Evolutionary conservation across 1,140 invertebrate species (phyloP).

Genomic region (Zaprionus kolodkinae): DNA sequence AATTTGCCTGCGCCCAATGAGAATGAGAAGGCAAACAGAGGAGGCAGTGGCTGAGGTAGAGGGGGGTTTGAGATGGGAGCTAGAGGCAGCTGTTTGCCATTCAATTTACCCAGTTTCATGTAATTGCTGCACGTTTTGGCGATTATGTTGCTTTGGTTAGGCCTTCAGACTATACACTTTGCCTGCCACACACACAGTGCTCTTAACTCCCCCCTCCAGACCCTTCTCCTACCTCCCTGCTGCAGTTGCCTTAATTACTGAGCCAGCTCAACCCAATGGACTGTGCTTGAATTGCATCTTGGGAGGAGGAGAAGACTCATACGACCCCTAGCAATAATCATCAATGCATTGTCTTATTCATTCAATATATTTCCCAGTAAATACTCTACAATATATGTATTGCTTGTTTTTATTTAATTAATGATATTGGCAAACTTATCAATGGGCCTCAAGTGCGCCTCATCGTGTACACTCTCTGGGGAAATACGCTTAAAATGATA

Average conservation of each 20-base stretch:
- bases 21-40: constrained; percentile 32
- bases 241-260: constrained; percentile 65
- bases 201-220: neutral
- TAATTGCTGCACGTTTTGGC: constrained; percentile 79
- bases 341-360: constrained; percentile 33
- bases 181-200: neutral
- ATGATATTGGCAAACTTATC: constrained; percentile 20
- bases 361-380: constrained; percentile 31
- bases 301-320: too few relatives aligned
- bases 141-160: constrained; percentile 79
- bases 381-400: constrained; percentile 20
- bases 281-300: constrained; percentile 17
- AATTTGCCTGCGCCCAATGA: constrained; percentile 58
- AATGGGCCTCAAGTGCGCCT: constrained; percentile 13
- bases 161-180: constrained; percentile 30
- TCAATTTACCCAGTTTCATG: constrained; percentile 71
- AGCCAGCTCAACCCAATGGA: constrained; percentile 32
- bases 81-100: constrained; percentile 63
- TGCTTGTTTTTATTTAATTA: constrained; percentile 21
- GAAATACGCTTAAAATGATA: constrained; percentile 17
- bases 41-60: constrained; percentile 25
- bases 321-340: too few relatives aligned
- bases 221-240: neutral
- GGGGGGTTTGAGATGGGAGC: too few relatives aligned
- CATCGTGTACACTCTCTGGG: constrained; percentile 3